phyloP scores from a whole-genome alignment of 2,888 invertebrate genomes.

The Meghimatium bilineatum region DNA sequence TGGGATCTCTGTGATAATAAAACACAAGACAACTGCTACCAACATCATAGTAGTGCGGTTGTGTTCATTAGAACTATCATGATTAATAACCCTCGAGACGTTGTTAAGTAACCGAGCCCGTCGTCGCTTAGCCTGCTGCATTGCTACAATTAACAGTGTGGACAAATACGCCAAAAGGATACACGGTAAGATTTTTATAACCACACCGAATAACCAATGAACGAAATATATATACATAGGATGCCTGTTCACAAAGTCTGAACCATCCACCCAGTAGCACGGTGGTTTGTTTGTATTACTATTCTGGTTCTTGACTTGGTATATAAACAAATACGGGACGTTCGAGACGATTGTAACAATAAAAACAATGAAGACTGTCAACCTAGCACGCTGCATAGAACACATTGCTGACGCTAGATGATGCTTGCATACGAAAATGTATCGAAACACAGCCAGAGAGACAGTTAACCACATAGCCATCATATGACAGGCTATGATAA shows the following conservation, averaged over 20 bases:
- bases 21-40: slow-evolving; percentile 88
- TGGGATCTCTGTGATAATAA: slow-evolving; percentile 92
- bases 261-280: slow-evolving; percentile 68
- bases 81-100: slow-evolving; percentile 67
- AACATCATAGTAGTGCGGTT: slow-evolving; percentile 91
- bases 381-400: slow-evolving; percentile 70
- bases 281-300: slow-evolving; percentile 6
- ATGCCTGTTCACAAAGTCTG: slow-evolving; percentile 60
- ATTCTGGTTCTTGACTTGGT: slow-evolving; percentile 57
- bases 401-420: slow-evolving; percentile 72
- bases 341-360: slow-evolving; percentile 71
- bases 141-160: slow-evolving; percentile 74
- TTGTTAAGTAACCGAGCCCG: slow-evolving; percentile 70
- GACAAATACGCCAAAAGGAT: slow-evolving; percentile 85
- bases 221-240: slow-evolving; percentile 80
- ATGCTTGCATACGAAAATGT: slow-evolving; percentile 79
- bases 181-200: slow-evolving; percentile 93
- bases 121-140: slow-evolving; percentile 72
- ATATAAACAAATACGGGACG: slow-evolving; percentile 74
- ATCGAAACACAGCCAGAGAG: slow-evolving; percentile 94
- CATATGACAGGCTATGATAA: slow-evolving; percentile 82
- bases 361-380: slow-evolving; percentile 70
- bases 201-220: slow-evolving; percentile 94
- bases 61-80: slow-evolving; percentile 78
- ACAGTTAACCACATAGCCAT: slow-evolving; percentile 96